phyloP scores from a whole-genome alignment of 2,888 invertebrate genomes.

The Cephus sareptanus region DNA sequence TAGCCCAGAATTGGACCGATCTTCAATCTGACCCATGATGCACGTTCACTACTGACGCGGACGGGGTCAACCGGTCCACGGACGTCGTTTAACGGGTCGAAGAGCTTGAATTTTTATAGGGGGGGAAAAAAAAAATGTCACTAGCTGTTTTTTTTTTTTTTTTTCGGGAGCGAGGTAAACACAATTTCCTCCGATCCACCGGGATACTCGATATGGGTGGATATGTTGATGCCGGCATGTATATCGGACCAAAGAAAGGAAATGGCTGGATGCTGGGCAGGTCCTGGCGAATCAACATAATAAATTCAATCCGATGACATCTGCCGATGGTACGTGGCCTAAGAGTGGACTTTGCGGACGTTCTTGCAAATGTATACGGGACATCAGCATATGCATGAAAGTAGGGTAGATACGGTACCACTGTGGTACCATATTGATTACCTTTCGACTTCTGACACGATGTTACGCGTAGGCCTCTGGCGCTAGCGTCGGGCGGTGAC shows the following conservation, averaged over 20 bases:
- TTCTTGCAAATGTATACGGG: slow-evolving; percentile 31
- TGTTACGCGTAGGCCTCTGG: too few species aligned
- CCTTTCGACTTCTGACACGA: slow-evolving; percentile 26
- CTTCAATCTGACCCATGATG: slow-evolving; percentile 5
- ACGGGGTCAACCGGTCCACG: slow-evolving; percentile 6
- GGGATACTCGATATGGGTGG: too few species aligned
- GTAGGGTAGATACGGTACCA: slow-evolving; percentile 41
- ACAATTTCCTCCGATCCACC: too few species aligned
- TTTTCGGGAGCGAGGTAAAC: too few species aligned
- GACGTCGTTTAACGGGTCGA: too few species aligned
- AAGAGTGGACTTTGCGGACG: background rate
- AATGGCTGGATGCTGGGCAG: slow-evolving; percentile 22
- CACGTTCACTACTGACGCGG: background rate
- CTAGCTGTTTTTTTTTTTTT: too few species aligned
- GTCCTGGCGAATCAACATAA: slow-evolving; percentile 40
- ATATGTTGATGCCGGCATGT: too few species aligned
- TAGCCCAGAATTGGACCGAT: slow-evolving; percentile 34
- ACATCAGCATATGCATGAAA: slow-evolving; percentile 59
- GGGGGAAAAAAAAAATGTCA: too few species aligned
- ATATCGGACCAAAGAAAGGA: too few species aligned
- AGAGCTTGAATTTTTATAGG: too few species aligned
- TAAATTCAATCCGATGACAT: slow-evolving; percentile 48
- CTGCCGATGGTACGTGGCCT: slow-evolving; percentile 32
- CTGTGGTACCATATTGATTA: slow-evolving; percentile 44
- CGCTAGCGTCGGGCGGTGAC: background rate